Conservation (phyloP, 2,797 vertebrate genomes). For the Poecilia wingei region DNA sequence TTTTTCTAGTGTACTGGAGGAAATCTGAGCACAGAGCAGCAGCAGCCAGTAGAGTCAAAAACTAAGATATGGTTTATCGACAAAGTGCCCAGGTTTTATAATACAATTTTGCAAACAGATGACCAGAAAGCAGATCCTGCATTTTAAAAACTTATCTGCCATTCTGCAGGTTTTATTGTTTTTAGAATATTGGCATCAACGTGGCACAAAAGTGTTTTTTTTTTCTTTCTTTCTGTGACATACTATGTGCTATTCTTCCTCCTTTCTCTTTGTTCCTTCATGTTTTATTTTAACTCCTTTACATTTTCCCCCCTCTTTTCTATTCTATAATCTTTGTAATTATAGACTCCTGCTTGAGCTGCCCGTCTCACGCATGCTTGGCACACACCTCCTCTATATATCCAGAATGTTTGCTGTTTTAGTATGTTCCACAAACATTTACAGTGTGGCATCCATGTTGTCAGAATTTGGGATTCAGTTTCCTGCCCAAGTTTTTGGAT, state of each 20-base stretch:
- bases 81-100: background rate
- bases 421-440: conserved; percentile 16
- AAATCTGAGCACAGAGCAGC: background rate
- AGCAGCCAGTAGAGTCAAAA: too few species aligned
- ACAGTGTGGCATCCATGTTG: conserved; percentile 18
- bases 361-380: conserved; percentile 16
- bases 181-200: background rate
- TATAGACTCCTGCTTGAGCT: conserved; percentile 24
- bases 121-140: background rate
- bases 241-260: conserved; percentile 1
- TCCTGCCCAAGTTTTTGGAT: conserved; percentile 31
- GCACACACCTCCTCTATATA: conserved; percentile 32
- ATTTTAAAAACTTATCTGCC: background rate
- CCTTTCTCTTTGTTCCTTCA: background rate
- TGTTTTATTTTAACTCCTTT: conserved; percentile 11
- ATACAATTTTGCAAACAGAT: background rate
- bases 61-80: background rate
- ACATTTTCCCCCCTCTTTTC: background rate
- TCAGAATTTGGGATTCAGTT: conserved; percentile 26
- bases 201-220: background rate
- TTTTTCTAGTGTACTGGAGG: background rate
- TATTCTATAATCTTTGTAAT: conserved; percentile 9
- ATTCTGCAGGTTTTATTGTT: background rate
- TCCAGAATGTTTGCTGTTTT: conserved; percentile 12
- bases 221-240: background rate